These are phyloP conservation scores for Archocentrus centrarchus DNA, from an alignment of 2,113 vertebrate species.

Conservation along the genomic window DNA sequence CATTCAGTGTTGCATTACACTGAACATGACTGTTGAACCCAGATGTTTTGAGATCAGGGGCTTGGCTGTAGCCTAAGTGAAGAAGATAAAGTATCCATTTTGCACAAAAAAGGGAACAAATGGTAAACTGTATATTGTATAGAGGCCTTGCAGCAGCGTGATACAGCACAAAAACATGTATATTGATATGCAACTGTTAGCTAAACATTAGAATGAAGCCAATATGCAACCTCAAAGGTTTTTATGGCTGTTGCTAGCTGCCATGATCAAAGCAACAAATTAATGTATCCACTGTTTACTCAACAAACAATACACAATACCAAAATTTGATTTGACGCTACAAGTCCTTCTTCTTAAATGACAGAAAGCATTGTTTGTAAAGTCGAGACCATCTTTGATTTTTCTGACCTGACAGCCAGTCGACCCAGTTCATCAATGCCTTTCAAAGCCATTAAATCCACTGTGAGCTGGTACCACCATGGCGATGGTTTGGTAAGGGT, in stretches of 20 bases:
- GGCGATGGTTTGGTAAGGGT: neutral
- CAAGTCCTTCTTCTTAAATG: neutral
- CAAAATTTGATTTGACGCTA: neutral
- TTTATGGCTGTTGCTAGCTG: neutral
- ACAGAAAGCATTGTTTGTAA: neutral
- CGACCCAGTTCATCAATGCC: neutral
- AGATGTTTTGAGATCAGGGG: constrained; percentile 21
- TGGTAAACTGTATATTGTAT: constrained; percentile 23
- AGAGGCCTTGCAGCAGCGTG: constrained; percentile 25
- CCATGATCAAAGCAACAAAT: neutral
- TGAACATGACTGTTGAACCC: constrained; percentile 45
- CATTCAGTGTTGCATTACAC: constrained; percentile 45
- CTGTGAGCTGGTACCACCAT: neutral
- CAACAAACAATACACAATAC: neutral
- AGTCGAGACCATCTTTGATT: neutral
- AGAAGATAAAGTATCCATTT: neutral
- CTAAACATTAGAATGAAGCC: neutral
- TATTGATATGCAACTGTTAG: neutral
- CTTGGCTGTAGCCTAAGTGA: constrained; percentile 9
- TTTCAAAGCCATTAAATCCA: neutral
- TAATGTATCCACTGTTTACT: neutral
- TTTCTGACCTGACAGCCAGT: neutral
- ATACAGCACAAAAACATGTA: neutral
- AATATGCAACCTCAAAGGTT: neutral
- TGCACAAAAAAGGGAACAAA: constrained; percentile 39